Evolutionary conservation across 2,888 invertebrate species (phyloP), one percentile per base, ranked within the genome.

Genomic region (Macrosiphum euphorbiae): DNA sequence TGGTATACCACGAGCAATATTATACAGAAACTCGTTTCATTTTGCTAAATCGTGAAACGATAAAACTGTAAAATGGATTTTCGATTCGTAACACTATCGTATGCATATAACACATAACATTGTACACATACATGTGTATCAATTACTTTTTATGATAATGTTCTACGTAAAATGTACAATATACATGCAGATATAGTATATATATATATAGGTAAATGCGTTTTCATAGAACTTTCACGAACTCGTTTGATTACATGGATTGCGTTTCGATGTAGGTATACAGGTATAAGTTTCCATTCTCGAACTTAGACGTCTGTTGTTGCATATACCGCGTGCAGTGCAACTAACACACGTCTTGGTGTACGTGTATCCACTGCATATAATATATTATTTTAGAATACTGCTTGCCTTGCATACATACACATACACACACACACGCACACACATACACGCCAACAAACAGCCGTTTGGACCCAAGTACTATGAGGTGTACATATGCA

Each of bases 381-480:
- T 35, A 67, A 67, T 35, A 35, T 35, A 55, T 67, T 67, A 67
- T 67, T 67, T 67, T 67, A 67, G 67, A 67, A 67, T 35, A 67
- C 67, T 67, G 67, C 67, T 67, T 67, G 67, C 88, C 35, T 35
- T n/a, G 88, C 88, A 55, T 35, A 26, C 67, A 67, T 16, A 28
- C 28, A 67, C n/a, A 1, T 16, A 61, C 61, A 61, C 61, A 61
- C 61, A 61, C 61, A n/a, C 28, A 28, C 58, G 3, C 26, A 44
- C 41, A 58, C 3, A 58, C 11, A 90, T 1, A 11, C 11, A 24
- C 55, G 13, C 86, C 26, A 55, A 86, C 58, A 47, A 61, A 87
- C 92, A 92, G 92, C 92, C 86, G 92, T 67, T 50, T 55, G 47
- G 86, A 92, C 61, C 92, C 58, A 28, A 87, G 92, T 92, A 61